Conservation (phyloP, 2,888 invertebrate species). For the Siphlonurus alternatus region DNA sequence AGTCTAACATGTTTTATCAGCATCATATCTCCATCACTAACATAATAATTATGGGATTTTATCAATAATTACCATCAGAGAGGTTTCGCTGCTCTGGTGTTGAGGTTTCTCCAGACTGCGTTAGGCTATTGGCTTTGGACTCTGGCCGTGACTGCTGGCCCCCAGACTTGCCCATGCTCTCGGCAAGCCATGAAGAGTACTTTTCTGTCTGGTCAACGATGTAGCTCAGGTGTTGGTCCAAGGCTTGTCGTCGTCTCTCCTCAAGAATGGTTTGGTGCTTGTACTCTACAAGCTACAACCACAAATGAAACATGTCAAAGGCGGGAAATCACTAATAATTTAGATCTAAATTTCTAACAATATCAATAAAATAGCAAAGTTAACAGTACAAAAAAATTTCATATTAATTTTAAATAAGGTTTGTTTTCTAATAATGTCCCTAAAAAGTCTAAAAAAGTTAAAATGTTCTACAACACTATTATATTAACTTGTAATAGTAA, state of each 20-base stretch:
- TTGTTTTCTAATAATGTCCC: too few species aligned
- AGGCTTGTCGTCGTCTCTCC: slow-evolving; percentile 82
- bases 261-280: slow-evolving; percentile 85
- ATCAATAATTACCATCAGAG: slow-evolving; percentile 2
- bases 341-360: too few species aligned
- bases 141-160: slow-evolving; percentile 12
- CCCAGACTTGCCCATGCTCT: slow-evolving; percentile 54
- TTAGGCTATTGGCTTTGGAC: neutral
- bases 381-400: too few species aligned
- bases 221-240: slow-evolving; percentile 92
- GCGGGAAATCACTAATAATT: too few species aligned
- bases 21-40: too few species aligned
- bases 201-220: slow-evolving; percentile 98
- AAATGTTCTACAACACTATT: too few species aligned
- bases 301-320: too few species aligned
- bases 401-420: too few species aligned
- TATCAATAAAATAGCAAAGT: too few species aligned
- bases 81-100: neutral
- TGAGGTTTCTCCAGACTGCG: neutral
- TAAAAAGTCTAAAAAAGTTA: too few species aligned
- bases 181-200: slow-evolving; percentile 79
- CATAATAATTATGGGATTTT: neutral
- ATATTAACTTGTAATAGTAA: too few species aligned
- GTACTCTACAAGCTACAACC: slow-evolving; percentile 63
- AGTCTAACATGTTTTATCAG: too few species aligned